Evolutionary conservation across 2,888 invertebrate genomes (phyloP).

Genomic region (Xanthorhoe designata): DNA sequence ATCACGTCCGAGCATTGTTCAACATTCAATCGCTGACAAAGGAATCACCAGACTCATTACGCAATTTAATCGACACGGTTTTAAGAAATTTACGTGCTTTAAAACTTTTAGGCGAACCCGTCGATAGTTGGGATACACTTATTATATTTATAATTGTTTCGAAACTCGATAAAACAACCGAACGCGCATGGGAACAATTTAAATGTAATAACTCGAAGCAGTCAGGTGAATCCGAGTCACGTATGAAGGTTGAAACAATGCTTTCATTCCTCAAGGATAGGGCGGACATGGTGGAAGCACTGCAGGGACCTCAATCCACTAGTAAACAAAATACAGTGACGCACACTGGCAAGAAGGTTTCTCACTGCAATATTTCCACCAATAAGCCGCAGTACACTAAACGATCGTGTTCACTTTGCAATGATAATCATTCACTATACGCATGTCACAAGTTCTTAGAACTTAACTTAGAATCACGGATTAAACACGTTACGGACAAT

Average conservation of each 20-base stretch:
- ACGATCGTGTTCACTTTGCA: neutral
- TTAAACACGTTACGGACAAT: neutral
- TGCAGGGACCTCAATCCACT: neutral
- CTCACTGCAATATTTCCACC: neutral
- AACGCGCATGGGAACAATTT: conserved; percentile 41
- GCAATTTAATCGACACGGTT: conserved; percentile 38
- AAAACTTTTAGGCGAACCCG: conserved; percentile 37
- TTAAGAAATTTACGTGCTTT: conserved; percentile 39
- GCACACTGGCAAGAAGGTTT: neutral
- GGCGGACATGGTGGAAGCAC: neutral
- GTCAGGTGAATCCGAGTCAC: no score
- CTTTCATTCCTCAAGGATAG: neutral
- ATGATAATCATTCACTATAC: neutral
- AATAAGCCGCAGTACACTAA: neutral
- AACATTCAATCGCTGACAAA: conserved; percentile 6
- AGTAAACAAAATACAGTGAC: neutral
- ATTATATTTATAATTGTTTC: conserved; percentile 39
- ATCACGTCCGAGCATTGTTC: conserved; percentile 17
- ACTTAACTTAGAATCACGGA: neutral
- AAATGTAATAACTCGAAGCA: no score
- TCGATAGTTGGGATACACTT: conserved; percentile 43
- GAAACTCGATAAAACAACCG: conserved; percentile 41
- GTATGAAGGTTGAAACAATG: conserved; percentile 11
- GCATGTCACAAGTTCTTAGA: neutral
- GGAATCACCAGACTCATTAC: conserved; percentile 35